Evolutionary conservation across 2,113 vertebrate species (phyloP).

Genomic region (Lutjanus erythropterus): DNA sequence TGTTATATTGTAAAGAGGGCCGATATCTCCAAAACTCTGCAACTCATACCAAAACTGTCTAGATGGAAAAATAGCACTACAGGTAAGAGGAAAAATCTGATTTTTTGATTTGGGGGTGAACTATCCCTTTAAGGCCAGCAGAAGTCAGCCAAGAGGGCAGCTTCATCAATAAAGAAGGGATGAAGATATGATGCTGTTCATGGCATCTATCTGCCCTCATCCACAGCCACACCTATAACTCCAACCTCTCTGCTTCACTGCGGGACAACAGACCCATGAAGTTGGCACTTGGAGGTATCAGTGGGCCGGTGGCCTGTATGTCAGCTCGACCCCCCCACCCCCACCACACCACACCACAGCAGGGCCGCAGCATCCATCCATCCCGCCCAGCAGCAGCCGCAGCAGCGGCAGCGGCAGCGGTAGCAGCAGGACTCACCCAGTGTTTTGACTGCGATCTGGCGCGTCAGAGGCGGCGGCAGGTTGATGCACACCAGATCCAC

Average conservation of each 20-base stretch:
- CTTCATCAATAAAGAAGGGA: not conserved
- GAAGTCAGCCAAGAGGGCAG: not conserved
- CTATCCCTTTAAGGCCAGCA: too few species aligned
- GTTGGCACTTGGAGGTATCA: not conserved
- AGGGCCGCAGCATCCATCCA: conserved; percentile 37
- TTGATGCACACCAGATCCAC: conserved; percentile 98
- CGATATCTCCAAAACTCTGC: too few species aligned
- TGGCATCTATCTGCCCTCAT: not conserved
- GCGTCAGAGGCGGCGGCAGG: conserved; percentile 95
- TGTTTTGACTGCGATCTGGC: conserved; percentile 97
- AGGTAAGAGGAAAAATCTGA: too few species aligned
- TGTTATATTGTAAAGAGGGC: too few species aligned
- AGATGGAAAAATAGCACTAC: too few species aligned
- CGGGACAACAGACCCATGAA: not conserved
- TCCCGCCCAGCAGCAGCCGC: not conserved
- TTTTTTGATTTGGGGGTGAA: too few species aligned
- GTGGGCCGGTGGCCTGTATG: not conserved
- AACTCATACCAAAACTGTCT: too few species aligned
- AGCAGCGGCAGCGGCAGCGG: not conserved
- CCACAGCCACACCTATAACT: not conserved
- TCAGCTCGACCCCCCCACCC: not conserved
- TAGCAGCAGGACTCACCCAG: conserved; percentile 88
- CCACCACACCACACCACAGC: not conserved
- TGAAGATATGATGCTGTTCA: not conserved
- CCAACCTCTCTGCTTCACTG: not conserved